Percentiles rank a stretch among this genome's conserved stretches.
These are phyloP conservation scores for Lepidurus arcticus DNA, from an alignment of 1,140 invertebrate genomes.

Conservation along the genomic window DNA sequence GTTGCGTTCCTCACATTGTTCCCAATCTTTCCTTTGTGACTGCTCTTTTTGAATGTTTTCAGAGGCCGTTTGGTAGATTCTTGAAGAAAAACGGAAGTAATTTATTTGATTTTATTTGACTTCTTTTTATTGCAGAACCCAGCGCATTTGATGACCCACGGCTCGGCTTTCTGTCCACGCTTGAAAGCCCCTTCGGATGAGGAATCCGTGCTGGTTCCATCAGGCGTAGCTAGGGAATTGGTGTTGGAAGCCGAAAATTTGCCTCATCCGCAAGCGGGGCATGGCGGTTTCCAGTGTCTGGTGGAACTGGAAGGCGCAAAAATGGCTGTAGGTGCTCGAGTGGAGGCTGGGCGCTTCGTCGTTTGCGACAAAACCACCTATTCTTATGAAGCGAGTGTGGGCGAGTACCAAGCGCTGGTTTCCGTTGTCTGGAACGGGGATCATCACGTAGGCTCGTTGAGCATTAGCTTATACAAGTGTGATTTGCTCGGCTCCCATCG, in stretches of 20 bases:
- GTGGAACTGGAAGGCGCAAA: slow-evolving; percentile 84
- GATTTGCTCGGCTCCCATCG: slow-evolving; percentile 84
- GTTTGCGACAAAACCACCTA: slow-evolving; percentile 87
- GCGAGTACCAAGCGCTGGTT: slow-evolving; percentile 80
- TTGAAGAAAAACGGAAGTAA: neutral
- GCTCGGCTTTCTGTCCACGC: slow-evolving; percentile 70
- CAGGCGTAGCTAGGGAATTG: slow-evolving; percentile 82
- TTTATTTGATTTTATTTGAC: neutral
- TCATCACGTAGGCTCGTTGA: slow-evolving; percentile 83
- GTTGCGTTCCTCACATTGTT: no score
- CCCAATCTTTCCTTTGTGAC: no score
- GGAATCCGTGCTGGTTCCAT: slow-evolving; percentile 69
- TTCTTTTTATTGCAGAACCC: slow-evolving; percentile 55
- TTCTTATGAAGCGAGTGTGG: slow-evolving; percentile 76
- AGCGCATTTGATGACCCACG: slow-evolving; percentile 62
- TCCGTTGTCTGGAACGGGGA: slow-evolving; percentile 88
- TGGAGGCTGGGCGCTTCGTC: slow-evolving; percentile 72
- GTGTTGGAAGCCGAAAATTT: slow-evolving; percentile 82
- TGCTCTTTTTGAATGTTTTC: neutral
- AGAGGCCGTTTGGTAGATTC: neutral
- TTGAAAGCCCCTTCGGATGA: slow-evolving; percentile 56
- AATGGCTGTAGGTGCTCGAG: slow-evolving; percentile 75
- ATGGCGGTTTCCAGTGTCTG: slow-evolving; percentile 83
- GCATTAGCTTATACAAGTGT: slow-evolving; percentile 88
- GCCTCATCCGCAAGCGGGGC: slow-evolving; percentile 68